Base-by-base conservation (phyloP, 2,797 vertebrate genomes). In the Siniperca obscura region DNA sequence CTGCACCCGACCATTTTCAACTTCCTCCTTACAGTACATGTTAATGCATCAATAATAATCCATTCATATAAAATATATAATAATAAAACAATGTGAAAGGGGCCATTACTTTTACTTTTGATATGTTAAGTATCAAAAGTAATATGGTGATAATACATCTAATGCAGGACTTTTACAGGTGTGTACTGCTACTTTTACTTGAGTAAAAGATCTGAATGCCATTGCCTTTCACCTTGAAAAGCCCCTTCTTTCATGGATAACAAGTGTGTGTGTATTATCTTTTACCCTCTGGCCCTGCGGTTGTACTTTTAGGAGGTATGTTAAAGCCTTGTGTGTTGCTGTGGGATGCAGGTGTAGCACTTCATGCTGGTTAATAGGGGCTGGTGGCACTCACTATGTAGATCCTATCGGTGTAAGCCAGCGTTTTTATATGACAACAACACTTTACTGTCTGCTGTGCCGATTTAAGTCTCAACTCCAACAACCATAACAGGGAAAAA, bases 281-380 rank as follows among this genome's bases (percentile, higher is more conserved):
- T 40, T 61, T 78, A 16, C 46, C 52, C 56, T 27, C 2, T 46
- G 40, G 61, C 25, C 59, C 46, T 79, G 76, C 36, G 19, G 64
- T 67, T 69, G 66, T 66, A 64, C 68, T 36, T 76, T 79, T 4
- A 74, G 79, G 72, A 57, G 74, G 74, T 66, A 78, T 78, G 56
- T 85, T 80, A 70, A 71, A 50, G 25, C 52, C 59, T 40, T 76
- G 68, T 76, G 71, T 78, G 80, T 78, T 73, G 82, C 19, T 87
- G 74, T 83, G 74, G 59, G 87, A 92, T 90, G 85, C 85, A 91
- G 87, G 87, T 90, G 87, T 70, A 79, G 80, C 25, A 9, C 75
- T 76, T 57, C 73, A 90, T 94, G 93, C 91, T 84, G 93, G 90
- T 85, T 73, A 93, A 92, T 91, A 82, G 68, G 86, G 89, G 90